These are phyloP conservation scores for Apostichopus parvimensis DNA, from an alignment of 35 echinoderm and acorn worm genomes.

Conservation along the genomic window DNA sequence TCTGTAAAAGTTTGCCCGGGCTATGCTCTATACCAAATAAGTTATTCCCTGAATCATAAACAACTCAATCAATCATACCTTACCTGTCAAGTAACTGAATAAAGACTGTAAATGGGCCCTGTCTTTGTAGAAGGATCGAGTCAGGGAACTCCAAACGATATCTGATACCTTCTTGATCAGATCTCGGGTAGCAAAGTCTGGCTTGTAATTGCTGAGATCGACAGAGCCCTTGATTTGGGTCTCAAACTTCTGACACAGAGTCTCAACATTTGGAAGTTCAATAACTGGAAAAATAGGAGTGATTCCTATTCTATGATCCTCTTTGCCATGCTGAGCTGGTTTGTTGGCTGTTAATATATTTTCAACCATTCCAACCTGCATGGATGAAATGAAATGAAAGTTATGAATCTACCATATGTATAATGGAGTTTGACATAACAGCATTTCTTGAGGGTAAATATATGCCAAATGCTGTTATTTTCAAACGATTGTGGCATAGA, in stretches of 20 bases:
- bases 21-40: too few species aligned
- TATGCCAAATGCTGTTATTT: too few species aligned
- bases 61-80: neutral
- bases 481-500: too few species aligned
- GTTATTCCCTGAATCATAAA: too few species aligned
- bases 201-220: constrained; percentile 89
- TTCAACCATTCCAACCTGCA: constrained; percentile 80
- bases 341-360: constrained; percentile 91
- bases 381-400: neutral
- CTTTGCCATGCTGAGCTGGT: constrained; percentile 46
- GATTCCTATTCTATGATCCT: constrained; percentile 69
- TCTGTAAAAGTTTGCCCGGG: too few species aligned
- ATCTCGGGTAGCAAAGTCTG: constrained; percentile 76
- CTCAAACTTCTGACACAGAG: constrained; percentile 85
- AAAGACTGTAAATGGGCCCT: constrained; percentile 92
- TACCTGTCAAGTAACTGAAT: constrained; percentile 99
- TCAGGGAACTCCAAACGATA: constrained; percentile 88
- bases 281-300: constrained; percentile 97
- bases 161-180: constrained; percentile 97
- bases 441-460: too few species aligned
- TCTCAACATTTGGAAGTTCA: constrained; percentile 88
- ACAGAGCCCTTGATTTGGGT: constrained; percentile 96
- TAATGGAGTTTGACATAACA: neutral
- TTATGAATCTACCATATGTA: neutral
- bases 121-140: constrained; percentile 87